These are phyloP conservation scores for Protobothrops mucrosquamatus DNA, from an alignment of 2,113 vertebrate species.

Conservation along the genomic window DNA sequence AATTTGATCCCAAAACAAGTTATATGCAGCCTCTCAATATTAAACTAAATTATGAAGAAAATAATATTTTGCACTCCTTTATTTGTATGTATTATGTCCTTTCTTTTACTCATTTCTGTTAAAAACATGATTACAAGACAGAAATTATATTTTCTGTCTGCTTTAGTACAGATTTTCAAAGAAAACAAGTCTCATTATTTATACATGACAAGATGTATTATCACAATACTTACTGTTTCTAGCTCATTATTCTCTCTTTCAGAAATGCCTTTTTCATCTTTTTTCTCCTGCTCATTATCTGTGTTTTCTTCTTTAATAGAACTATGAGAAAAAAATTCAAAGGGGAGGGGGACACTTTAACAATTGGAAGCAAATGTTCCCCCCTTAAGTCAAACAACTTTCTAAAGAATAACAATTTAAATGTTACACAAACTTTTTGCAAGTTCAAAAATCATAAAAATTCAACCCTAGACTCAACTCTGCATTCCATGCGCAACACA, in stretches of 20 bases:
- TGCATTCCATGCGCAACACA: background rate
- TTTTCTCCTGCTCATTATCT: slow-evolving; percentile 88
- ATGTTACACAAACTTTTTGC: background rate
- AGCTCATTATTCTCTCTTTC: slow-evolving; percentile 80
- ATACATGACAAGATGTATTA: background rate
- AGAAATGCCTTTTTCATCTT: slow-evolving; percentile 74
- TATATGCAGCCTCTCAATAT: background rate
- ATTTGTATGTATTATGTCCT: background rate
- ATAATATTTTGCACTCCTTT: background rate
- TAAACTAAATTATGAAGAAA: background rate
- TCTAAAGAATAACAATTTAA: background rate
- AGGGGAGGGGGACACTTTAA: slow-evolving; percentile 30
- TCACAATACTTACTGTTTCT: slow-evolving; percentile 74
- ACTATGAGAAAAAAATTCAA: slow-evolving; percentile 63
- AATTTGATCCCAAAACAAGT: background rate
- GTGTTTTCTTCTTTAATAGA: slow-evolving; percentile 81
- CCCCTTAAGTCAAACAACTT: background rate
- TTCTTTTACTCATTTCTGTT: background rate
- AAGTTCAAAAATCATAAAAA: background rate
- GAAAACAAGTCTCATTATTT: background rate
- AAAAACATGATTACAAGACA: background rate
- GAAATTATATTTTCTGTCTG: background rate
- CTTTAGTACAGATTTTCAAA: background rate
- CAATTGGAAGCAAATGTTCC: slow-evolving; percentile 1
- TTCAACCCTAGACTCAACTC: background rate